A percentile compares a stretch with the other conserved stretches of the same genome.
Evolutionary conservation across 2,888 invertebrate species (phyloP).

Genomic region (Spilarctia lutea): DNA sequence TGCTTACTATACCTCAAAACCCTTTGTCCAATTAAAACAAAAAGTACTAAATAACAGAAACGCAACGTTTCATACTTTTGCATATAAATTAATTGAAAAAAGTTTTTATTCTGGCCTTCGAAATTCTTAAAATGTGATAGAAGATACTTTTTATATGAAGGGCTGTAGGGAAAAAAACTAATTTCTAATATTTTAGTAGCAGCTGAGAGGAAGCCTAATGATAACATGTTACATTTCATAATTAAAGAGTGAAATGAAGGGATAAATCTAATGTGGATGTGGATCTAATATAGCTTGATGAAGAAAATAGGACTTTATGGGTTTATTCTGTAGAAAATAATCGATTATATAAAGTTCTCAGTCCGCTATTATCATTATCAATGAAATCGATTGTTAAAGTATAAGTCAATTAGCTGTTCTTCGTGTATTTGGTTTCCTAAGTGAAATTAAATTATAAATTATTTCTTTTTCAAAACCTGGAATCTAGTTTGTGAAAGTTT

Average conservation of each 20-base stretch:
- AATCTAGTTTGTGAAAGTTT: background rate
- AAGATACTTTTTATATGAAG: background rate
- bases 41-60: background rate
- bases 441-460: background rate
- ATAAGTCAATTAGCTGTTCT: background rate
- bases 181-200: too few relatives aligned
- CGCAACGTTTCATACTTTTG: background rate
- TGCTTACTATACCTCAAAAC: background rate
- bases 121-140: background rate
- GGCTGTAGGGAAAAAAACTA: background rate
- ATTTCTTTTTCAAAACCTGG: background rate
- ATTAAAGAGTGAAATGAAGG: too few relatives aligned
- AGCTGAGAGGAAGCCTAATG: background rate
- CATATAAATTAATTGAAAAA: background rate
- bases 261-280: too few relatives aligned
- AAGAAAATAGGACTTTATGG: too few relatives aligned
- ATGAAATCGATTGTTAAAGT: background rate
- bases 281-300: too few relatives aligned
- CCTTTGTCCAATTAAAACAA: background rate
- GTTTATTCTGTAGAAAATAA: background rate
- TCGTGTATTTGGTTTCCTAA: background rate
- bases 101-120: background rate
- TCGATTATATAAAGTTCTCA: background rate
- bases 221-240: too few relatives aligned
- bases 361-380: background rate